Evolutionary conservation across 2,797 vertebrate species (phyloP), one percentile per base, ranked within the genome.

Genomic region (Harpagifer antarcticus): DNA sequence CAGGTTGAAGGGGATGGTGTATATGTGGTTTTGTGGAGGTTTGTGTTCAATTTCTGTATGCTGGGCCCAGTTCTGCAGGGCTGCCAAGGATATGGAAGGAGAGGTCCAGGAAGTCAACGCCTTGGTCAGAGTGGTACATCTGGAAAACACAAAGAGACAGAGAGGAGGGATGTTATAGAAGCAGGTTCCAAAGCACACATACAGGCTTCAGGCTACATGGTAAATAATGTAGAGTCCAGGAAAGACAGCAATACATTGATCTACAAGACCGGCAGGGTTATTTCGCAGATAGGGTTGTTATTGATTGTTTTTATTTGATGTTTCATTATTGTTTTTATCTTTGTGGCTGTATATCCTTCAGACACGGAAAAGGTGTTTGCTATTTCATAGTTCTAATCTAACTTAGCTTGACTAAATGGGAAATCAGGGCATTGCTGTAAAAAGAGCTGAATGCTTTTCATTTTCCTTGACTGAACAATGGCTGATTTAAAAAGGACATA

Each of bases 91-190:
- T 82, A 10, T 82, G 88, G 76, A 91, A 87, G 72, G 79, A 84
- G 73, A 80, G 87, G 84, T 85, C 74, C 6, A 78, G 86, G 66
- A 89, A 80, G 69, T 94, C 84, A 10, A 93, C 87, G 5, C 78
- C 64, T 23, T 83, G 87, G 61, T 87, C 77, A 68, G 86, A 91
- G 80, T 82, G 87, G 76, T 81, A 87, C 94, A 96, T 96, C 95
- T 96, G 87, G 23, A 82, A 76, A 76, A 79, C 0, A 75, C 4
- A 16, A 13, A 79, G 37, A 66, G 4, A 77, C 10, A 74, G 4
- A 60, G 3, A 62, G 31, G 54, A 17, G 27, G 19, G 6, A 27
- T 0, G 19, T 74, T 33, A 73, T 1, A 14, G 17, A 8, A 62
- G 20, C 0, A 65, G 15, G 0, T 23, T 8, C 8, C 31, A 23